Percentiles rank a stretch among this genome's conserved stretches.
These are phyloP conservation scores for Campaea margaritaria DNA, from an alignment of 2,888 invertebrate genomes.

Conservation along the genomic window DNA sequence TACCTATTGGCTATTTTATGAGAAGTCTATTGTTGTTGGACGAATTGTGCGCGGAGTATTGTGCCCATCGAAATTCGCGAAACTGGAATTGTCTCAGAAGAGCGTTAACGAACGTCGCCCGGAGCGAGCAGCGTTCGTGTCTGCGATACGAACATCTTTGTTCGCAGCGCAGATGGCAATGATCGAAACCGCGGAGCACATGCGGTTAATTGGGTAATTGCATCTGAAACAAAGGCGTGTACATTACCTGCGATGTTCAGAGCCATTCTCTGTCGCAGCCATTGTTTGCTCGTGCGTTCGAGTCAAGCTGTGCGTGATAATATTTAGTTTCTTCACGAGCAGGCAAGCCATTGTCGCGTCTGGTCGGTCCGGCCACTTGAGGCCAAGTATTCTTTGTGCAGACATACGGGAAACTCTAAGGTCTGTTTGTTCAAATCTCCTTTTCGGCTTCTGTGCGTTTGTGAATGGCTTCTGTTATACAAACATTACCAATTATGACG, in stretches of 20 bases:
- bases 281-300: conserved; percentile 61
- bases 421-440: conserved; percentile 76
- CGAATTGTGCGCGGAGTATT: conserved; percentile 70
- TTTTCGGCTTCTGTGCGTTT: conserved; percentile 79
- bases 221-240: conserved; percentile 46
- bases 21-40: conserved; percentile 75
- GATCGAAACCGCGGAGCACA: conserved; percentile 45
- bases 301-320: conserved; percentile 77
- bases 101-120: conserved; percentile 71
- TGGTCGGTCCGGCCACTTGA: conserved; percentile 73
- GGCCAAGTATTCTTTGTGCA: conserved; percentile 65
- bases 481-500: conserved; percentile 75
- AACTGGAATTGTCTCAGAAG: conserved; percentile 81
- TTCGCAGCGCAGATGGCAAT: conserved; percentile 45
- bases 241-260: conserved; percentile 42
- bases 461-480: conserved; percentile 77
- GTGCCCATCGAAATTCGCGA: conserved; percentile 74
- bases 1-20: conserved; percentile 84
- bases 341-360: conserved; percentile 63
- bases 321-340: conserved; percentile 76
- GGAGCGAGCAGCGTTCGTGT: conserved; percentile 54
- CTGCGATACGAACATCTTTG: conserved; percentile 41
- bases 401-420: conserved; percentile 70
- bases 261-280: conserved; percentile 36
- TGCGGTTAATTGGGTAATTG: conserved; percentile 39